Conservation (phyloP, 2,113 vertebrate species). For the Alosa alosa region DNA sequence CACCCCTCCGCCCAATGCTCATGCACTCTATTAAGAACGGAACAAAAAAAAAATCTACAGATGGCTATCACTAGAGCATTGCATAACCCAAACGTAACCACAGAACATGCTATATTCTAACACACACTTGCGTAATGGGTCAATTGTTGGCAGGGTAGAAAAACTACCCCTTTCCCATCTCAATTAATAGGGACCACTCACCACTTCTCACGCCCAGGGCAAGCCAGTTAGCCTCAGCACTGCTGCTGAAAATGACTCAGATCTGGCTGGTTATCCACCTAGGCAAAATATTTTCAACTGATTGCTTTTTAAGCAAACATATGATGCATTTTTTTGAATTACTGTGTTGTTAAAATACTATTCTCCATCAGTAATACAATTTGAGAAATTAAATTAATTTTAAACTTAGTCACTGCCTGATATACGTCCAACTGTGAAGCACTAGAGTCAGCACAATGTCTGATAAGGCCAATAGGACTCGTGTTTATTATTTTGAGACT, state of each 20-base stretch:
- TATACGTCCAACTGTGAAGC: no score
- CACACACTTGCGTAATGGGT: slow-evolving; percentile 17
- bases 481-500: no score
- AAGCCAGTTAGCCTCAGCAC: not conserved
- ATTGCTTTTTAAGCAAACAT: not conserved
- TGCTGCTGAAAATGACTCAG: not conserved
- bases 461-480: no score
- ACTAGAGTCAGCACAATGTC: not conserved
- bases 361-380: not conserved
- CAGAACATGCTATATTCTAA: slow-evolving; percentile 20
- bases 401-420: no score
- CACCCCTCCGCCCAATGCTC: not conserved
- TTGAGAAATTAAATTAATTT: not conserved
- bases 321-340: not conserved
- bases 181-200: not conserved
- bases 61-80: slow-evolving; percentile 13
- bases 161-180: not conserved
- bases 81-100: slow-evolving; percentile 19
- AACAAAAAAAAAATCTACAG: slow-evolving; percentile 13
- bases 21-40: slow-evolving; percentile 1
- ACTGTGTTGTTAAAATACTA: not conserved
- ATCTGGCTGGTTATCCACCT: not conserved
- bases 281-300: not conserved
- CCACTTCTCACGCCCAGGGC: not conserved
- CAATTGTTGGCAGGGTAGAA: slow-evolving; percentile 2